phyloP scores from a whole-genome alignment of 1,140 invertebrate species.

The Pogonognathellus flavescens region DNA sequence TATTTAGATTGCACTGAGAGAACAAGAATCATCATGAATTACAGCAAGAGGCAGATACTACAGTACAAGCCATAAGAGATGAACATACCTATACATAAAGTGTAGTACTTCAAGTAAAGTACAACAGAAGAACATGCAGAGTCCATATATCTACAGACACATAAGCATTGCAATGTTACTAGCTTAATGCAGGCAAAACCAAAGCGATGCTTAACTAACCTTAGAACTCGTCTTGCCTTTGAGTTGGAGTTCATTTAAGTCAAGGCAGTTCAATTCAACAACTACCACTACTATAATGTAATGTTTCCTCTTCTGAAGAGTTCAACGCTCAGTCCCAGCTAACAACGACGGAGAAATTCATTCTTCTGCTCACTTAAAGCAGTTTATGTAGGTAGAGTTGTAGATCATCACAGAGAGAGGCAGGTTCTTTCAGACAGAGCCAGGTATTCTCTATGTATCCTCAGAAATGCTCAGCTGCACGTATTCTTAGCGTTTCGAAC shows the following conservation, averaged over 20 bases:
- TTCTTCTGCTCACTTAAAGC: slow-evolving; percentile 21
- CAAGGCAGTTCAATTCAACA: slow-evolving; percentile 40
- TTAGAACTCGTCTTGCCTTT: slow-evolving; percentile 37
- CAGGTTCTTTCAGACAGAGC: too few species aligned
- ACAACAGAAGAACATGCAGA: neutral
- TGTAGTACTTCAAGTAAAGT: neutral
- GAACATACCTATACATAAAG: neutral
- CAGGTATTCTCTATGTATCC: neutral
- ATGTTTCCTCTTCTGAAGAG: slow-evolving; percentile 46
- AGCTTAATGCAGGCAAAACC: slow-evolving; percentile 15
- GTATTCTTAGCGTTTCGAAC: neutral
- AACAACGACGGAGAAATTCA: slow-evolving; percentile 25
- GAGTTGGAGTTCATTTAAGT: slow-evolving; percentile 36
- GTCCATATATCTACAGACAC: neutral
- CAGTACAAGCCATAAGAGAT: neutral
- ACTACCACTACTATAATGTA: neutral
- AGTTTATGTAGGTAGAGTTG: slow-evolving; percentile 5
- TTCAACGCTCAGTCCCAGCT: slow-evolving; percentile 24
- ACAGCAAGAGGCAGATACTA: neutral
- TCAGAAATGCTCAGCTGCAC: neutral
- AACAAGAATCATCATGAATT: slow-evolving; percentile 24
- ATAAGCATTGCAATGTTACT: neutral
- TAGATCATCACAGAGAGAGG: too few species aligned
- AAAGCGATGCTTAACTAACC: slow-evolving; percentile 22
- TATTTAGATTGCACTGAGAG: neutral